Percentiles rank a stretch among this genome's conserved stretches.
Conservation (phyloP, 2,113 vertebrate species). For the Cebus imitator region DNA sequence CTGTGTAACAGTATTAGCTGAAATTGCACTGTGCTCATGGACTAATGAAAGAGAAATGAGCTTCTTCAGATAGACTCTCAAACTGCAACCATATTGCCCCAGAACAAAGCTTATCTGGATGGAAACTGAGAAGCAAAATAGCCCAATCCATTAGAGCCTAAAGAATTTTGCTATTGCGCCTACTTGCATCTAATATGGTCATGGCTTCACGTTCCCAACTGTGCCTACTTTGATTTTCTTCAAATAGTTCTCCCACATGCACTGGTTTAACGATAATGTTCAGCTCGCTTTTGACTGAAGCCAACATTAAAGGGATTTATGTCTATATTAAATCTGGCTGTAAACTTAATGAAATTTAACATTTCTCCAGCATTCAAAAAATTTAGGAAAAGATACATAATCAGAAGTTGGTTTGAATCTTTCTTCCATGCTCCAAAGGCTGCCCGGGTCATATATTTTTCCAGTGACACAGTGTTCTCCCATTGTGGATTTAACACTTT, state of each 20-base stretch:
- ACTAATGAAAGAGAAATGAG: constrained; percentile 72
- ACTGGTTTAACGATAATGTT: constrained; percentile 66
- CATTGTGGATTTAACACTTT: background rate
- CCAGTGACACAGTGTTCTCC: background rate
- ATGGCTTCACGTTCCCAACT: constrained; percentile 56
- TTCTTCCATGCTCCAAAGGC: background rate
- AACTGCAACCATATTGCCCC: constrained; percentile 48
- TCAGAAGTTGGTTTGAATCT: constrained; percentile 16
- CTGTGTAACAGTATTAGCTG: constrained; percentile 53
- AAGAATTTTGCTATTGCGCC: constrained; percentile 51
- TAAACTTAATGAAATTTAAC: constrained; percentile 78
- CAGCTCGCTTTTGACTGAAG: constrained; percentile 73
- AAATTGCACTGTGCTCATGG: constrained; percentile 60
- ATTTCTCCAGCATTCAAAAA: constrained; percentile 57
- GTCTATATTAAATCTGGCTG: constrained; percentile 64
- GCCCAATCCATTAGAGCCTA: constrained; percentile 44
- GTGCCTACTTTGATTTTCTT: constrained; percentile 71
- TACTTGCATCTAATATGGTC: constrained; percentile 61
- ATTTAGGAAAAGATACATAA: background rate
- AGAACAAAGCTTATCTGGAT: constrained; percentile 67
- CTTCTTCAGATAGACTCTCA: constrained; percentile 53
- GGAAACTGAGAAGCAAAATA: constrained; percentile 58
- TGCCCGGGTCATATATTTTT: background rate
- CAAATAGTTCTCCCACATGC: constrained; percentile 68
- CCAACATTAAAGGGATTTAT: constrained; percentile 73